phyloP scores from a whole-genome alignment of 2,888 invertebrate genomes.

The Philhelius pedissequus region DNA sequence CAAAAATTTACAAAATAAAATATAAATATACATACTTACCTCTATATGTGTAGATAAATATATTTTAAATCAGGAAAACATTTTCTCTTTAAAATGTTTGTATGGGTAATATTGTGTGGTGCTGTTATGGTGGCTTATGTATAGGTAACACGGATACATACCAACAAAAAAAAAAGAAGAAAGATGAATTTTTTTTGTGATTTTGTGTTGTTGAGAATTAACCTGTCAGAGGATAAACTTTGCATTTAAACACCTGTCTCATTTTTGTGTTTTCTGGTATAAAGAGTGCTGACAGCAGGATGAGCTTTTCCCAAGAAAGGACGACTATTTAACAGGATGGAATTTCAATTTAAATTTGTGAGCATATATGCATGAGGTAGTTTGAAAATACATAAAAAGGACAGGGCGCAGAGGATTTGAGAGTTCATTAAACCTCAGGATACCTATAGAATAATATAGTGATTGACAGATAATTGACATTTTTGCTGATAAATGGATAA shows the following conservation, averaged over 20 bases:
- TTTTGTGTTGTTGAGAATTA: conserved; percentile 23
- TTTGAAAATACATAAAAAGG: not conserved
- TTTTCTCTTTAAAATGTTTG: conserved; percentile 9
- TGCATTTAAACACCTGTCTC: conserved; percentile 12
- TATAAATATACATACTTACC: not conserved
- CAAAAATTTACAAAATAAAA: not conserved
- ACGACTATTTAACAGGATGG: conserved; percentile 25
- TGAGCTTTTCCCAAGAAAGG: conserved; percentile 1
- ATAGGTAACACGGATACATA: too few species aligned
- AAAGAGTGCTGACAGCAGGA: conserved; percentile 4
- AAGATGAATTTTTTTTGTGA: not conserved
- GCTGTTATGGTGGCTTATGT: not conserved
- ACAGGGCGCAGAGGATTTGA: not conserved
- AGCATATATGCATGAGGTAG: not conserved
- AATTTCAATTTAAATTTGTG: conserved; percentile 20
- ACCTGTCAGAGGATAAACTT: conserved; percentile 19
- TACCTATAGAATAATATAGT: not conserved
- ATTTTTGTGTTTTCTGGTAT: conserved; percentile 19
- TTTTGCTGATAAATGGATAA: not conserved
- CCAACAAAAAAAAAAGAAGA: not conserved
- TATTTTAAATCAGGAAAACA: conserved; percentile 30
- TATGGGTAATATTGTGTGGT: not conserved
- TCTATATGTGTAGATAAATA: not conserved
- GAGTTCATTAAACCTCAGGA: not conserved
- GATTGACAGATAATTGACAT: not conserved